Base-by-base conservation (phyloP, 1,140 invertebrate genomes). In the Macrobrachium rosenbergii region DNA sequence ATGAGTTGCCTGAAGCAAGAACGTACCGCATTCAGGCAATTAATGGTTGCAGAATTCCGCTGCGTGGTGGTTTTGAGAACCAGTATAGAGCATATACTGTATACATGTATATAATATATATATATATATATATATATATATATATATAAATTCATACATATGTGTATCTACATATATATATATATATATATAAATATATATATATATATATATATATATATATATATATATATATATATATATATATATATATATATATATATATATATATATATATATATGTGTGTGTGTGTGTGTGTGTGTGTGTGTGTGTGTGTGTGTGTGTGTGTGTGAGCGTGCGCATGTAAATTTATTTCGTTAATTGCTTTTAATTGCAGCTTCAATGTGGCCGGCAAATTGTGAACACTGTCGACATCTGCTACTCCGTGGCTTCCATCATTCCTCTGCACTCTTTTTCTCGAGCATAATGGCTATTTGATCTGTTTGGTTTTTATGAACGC, bases 281-380 rank as follows among this genome's bases (percentile, higher is more conserved):
- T 77, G 75, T 77, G 75, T 77, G 75, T 52, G 75, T 52, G 75
- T 16, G 75, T 52, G 28, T 58, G 58, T 79, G 43, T 5, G 21
- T 79, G 76, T 79, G 45, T 79, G 76, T 79, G 45, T 79, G 45
- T 79, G 45, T 23, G 52, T 79, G 76, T 79, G 76, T 76, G 64
- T 67, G 64, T 67, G 64, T 67, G 12, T n/a, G n/a, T n/a, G n/a
- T n/a, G n/a, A n/a, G n/a, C n/a, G n/a, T n/a, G n/a, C n/a, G n/a
- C n/a, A n/a, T n/a, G n/a, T 64, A 37, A 3, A 17, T 21, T 19
- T 21, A 37, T 76, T 21, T 28, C 7, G 19, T 17, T 76, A 19
- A 19, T 17, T 76, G 21, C 43, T 17, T 76, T 21, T 43, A 17
- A 8, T 76, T 76, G 21, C 8, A 19, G 0, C 45, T 78, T 78